Conservation (phyloP, 1,140 invertebrate genomes). For the Portunus trituberculatus region DNA sequence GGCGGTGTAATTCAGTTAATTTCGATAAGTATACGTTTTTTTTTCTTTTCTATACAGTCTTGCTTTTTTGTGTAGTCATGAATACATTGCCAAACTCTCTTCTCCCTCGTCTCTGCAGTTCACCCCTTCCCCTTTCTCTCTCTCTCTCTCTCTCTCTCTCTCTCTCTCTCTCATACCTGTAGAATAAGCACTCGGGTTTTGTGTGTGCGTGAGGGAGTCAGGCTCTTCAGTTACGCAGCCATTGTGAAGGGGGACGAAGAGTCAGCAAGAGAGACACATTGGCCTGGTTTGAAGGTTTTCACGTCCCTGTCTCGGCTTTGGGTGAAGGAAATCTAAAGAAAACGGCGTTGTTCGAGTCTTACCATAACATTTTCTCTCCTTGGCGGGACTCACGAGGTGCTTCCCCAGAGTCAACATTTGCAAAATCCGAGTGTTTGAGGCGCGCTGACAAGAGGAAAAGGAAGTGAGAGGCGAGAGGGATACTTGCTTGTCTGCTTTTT, state of each 20-base stretch:
- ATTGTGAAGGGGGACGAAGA: not conserved
- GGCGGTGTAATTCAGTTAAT: too few relatives aligned
- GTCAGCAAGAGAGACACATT: slow-evolving; percentile 1
- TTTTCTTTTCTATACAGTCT: too few relatives aligned
- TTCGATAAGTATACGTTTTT: too few relatives aligned
- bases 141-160: too few relatives aligned
- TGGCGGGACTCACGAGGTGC: not conserved
- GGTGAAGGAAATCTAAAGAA: slow-evolving; percentile 8
- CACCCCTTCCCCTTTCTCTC: too few relatives aligned
- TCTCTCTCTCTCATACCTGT: too few relatives aligned
- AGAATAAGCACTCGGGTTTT: too few relatives aligned
- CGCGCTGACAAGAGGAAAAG: not conserved
- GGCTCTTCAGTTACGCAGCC: not conserved
- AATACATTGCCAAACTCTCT: too few relatives aligned
- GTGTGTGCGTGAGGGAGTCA: not conserved
- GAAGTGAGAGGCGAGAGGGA: not conserved
- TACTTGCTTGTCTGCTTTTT: not conserved
- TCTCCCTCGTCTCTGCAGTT: too few relatives aligned
- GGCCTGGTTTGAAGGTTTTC: not conserved
- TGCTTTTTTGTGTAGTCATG: too few relatives aligned
- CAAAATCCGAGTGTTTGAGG: not conserved
- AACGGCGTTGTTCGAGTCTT: not conserved
- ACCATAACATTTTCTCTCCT: slow-evolving; percentile 21
- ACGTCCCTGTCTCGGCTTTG: not conserved
- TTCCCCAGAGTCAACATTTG: not conserved